A percentile compares a stretch with the other conserved stretches of the same genome.
These are phyloP conservation scores for Spisula subtruncata DNA, from an alignment of 2,888 invertebrate species.

Conservation along the genomic window DNA sequence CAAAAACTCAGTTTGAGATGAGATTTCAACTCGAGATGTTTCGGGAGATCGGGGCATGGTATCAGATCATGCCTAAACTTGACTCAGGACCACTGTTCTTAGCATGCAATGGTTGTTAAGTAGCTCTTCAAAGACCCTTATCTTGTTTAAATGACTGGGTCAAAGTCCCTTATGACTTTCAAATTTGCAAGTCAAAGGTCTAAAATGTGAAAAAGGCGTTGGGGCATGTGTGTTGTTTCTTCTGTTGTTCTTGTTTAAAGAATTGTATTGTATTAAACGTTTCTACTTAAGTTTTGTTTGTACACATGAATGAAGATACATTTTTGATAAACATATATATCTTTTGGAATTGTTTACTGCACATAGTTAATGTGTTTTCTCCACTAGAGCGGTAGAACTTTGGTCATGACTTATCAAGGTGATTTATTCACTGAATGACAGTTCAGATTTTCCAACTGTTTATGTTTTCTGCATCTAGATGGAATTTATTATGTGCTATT, in stretches of 20 bases:
- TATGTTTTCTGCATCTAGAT: background rate
- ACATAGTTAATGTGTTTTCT: background rate
- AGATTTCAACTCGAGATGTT: too few species aligned
- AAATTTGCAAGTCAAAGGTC: too few species aligned
- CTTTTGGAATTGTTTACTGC: background rate
- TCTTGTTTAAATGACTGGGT: too few species aligned
- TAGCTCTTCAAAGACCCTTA: too few species aligned
- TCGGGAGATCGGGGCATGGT: too few species aligned
- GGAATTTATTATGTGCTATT: background rate
- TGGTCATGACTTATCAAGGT: background rate
- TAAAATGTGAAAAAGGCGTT: too few species aligned
- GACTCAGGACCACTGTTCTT: too few species aligned
- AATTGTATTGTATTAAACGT: background rate
- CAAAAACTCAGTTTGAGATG: too few species aligned
- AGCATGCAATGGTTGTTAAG: too few species aligned
- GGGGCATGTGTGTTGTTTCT: too few species aligned
- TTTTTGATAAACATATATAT: background rate
- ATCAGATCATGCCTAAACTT: too few species aligned
- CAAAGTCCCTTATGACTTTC: too few species aligned
- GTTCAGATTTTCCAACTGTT: background rate
- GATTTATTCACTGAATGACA: background rate
- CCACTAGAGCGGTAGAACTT: background rate
- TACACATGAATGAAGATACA: conserved; percentile 5
- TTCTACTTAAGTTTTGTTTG: conserved; percentile 1
- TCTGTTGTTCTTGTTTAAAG: background rate